Evolutionary conservation across 2,113 vertebrate species (phyloP), one percentile per base, ranked within the genome.

Genomic region (Hippocampus zosterae): DNA sequence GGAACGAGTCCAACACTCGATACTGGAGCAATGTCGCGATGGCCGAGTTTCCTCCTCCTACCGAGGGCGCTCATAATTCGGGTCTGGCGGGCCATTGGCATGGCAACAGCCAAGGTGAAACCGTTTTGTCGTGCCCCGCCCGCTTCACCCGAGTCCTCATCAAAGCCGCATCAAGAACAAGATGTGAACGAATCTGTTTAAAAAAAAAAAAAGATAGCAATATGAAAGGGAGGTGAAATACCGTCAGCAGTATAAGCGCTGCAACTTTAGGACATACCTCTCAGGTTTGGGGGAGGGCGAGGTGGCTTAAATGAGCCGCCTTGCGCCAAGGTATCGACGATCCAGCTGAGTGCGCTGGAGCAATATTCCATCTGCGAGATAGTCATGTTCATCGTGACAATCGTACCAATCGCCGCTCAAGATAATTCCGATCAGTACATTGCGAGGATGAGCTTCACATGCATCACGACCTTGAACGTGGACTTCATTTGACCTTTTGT

Each of bases 351-450:
- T 29, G 94, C 91, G 0, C 77, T 91, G 6, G 88, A 89, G 77
- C 94, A 95, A 53, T 94, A 92, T 37, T 94, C 94, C 86, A 95
- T 88, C 95, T 96, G 83, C 55, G 44, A 56, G 8, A 16, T 13
- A 60, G 25, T 15, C 29, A 59, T 15, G 15, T 29, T 16, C 12
- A 13, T 29, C n/a, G 23, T 25, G 23, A 57, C 13, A 21, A 25
- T 3, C 13, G 23, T 10, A 53, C 8, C 1, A 53, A 55, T 23
- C 21, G 23, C 18, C 16, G 19, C 18, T 18, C 5, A 8, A 21
- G 18, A 50, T 50, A 50, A 19, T 18, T 37, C 33, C 33, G 33
- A 46, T 46, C 42, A 16, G 44, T 5, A 46, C 33, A 37, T 37
- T 37, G 33, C 5, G 33, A 37, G 33, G 33, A 37, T 37, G 33